These are phyloP conservation scores for Tautogolabrus adspersus DNA, from an alignment of 2,113 vertebrate genomes.

Conservation along the genomic window DNA sequence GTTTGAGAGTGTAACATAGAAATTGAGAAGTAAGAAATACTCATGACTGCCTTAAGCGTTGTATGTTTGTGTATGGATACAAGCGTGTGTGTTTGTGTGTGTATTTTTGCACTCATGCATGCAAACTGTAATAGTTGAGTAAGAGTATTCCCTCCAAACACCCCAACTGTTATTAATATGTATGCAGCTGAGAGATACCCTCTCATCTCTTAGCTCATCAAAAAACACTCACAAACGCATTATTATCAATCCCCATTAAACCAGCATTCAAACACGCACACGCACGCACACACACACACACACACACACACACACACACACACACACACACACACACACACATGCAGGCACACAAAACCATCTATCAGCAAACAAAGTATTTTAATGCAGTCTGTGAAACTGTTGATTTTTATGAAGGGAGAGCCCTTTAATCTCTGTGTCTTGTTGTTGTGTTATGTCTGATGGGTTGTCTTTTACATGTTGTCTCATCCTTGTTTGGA, in stretches of 20 bases:
- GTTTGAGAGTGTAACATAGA: conserved; percentile 7
- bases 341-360: conserved; percentile 5
- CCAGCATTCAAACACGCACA: background rate
- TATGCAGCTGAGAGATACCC: conserved; percentile 60
- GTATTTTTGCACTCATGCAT: background rate
- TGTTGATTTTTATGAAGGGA: conserved; percentile 48
- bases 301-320: conserved; percentile 13
- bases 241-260: conserved; percentile 70
- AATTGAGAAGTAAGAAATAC: conserved; percentile 26
- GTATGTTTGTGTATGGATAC: background rate
- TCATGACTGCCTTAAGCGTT: background rate
- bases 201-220: conserved; percentile 74
- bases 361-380: conserved; percentile 58
- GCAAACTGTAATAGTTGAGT: conserved; percentile 19
- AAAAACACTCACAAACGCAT: conserved; percentile 72
- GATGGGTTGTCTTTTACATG: background rate
- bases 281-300: conserved; percentile 9
- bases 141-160: conserved; percentile 59
- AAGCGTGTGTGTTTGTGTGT: background rate
- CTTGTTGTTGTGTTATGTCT: conserved; percentile 28
- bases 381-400: conserved; percentile 50
- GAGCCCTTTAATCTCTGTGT: conserved; percentile 40
- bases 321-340: conserved; percentile 15
- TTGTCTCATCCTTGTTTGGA: too few species aligned
- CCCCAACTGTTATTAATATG: conserved; percentile 70